phyloP scores from a whole-genome alignment of 2,797 vertebrate species.

The Protonibea diacanthus region DNA sequence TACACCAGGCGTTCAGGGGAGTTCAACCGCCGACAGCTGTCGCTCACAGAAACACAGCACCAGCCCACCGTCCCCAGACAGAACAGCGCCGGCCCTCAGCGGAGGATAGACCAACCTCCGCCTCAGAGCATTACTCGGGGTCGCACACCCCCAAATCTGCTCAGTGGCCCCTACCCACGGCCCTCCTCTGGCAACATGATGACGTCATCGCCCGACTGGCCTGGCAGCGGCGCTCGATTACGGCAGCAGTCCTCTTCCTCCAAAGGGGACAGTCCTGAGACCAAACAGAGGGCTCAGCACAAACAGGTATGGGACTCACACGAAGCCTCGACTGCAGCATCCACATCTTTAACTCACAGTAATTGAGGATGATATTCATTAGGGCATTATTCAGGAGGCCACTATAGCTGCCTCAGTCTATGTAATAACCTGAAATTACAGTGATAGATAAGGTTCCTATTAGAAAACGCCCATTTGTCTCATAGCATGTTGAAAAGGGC shows the following conservation, averaged over 20 bases:
- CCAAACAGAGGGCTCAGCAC: constrained; percentile 92
- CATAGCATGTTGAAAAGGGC: constrained; percentile 21
- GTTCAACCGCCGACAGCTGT: constrained; percentile 93
- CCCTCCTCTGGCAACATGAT: constrained; percentile 93
- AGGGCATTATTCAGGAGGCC: not conserved
- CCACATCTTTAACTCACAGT: not conserved
- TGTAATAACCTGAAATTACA: constrained; percentile 40
- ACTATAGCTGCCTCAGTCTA: not conserved
- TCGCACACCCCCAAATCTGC: constrained; percentile 91
- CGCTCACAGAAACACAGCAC: constrained; percentile 90
- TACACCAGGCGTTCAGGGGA: constrained; percentile 91
- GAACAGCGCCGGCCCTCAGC: constrained; percentile 95
- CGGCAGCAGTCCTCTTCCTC: constrained; percentile 96
- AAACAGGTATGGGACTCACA: constrained; percentile 90
- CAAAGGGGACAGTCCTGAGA: constrained; percentile 97
- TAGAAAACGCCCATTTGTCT: constrained; percentile 46
- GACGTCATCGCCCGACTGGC: constrained; percentile 94
- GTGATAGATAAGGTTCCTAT: constrained; percentile 19
- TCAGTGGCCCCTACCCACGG: constrained; percentile 91
- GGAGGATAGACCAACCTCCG: constrained; percentile 95
- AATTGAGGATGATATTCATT: not conserved
- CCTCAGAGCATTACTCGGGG: constrained; percentile 88
- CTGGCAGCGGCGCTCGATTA: constrained; percentile 89
- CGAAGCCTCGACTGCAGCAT: not conserved
- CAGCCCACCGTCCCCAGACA: constrained; percentile 92